Evolutionary conservation across 1,140 invertebrate species (phyloP), one percentile per base, ranked within the genome.

Genomic region (Stenopsyche tienmushanensis): DNA sequence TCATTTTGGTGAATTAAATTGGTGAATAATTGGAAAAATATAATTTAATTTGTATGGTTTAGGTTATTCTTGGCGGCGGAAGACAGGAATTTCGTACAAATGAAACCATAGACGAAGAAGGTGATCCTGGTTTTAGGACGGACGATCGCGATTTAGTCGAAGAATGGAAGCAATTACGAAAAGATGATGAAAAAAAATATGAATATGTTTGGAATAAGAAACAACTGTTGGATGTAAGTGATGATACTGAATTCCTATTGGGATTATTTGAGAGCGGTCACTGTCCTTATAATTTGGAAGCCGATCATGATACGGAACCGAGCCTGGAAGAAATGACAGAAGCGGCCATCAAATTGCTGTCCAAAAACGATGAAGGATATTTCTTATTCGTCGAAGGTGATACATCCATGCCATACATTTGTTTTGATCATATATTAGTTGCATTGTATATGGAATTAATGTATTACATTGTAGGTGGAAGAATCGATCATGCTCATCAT

Each of bases 271-370:
- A 79, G 23, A 74, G 74, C 44, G 77, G 77, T 23, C 82, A 84
- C 65, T 72, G 83, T 76, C 77, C 80, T 13, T 84, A 84, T 42
- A 74, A 84, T 65, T 68, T 84, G 25, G 85, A 82, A 75, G 84
- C 80, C 75, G 78, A 78, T 71, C 79, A 71, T 64, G 77, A 79
- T 58, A 80, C 72, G 64, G 82, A 88, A 29, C 89, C 89, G 0
- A 82, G 83, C 1, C 76, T 96, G 0, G 82, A 80, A 24, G 90
- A 95, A 75, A 94, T 96, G 92, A 91, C 90, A 0, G 77, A 83
- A 69, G 84, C 86, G 44, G 92, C 93, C 0, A 88, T 96, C 17
- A 81, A 88, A 67, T 80, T 94, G 1, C 76, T 96, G 1, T 79
- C 82, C 0, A 86, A 84, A 57, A 86, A 90, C 72, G 60, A 76